Base-by-base conservation (phyloP, 2,797 vertebrate species). In the Trachurus trachurus region DNA sequence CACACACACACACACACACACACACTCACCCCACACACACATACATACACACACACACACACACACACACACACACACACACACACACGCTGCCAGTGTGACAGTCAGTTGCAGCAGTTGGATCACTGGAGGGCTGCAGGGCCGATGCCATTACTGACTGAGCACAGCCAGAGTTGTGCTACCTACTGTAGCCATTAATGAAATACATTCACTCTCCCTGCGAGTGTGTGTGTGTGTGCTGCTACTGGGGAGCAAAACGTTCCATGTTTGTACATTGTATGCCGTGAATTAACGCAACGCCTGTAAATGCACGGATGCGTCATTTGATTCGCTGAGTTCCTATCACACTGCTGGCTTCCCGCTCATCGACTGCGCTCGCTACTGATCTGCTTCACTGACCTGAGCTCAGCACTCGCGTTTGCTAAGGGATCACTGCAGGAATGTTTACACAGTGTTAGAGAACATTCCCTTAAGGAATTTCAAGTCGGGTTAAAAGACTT, bases 141-240 rank as follows among this genome's bases (percentile, higher is more conserved):
- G 82, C 75, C 63, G 47, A 84, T 81, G 80, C 86, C 90, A 93
- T 95, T 94, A 93, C 71, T 83, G 84, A 78, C 52, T 45, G 81
- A 80, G 74, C 84, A 81, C 82, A 83, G 73, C 76, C 83, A 82
- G 78, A 69, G 87, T 66, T 76, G 83, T 81, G 87, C 74, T 71
- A 79, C 80, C 85, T 80, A 80, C 70, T 76, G 70, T 76, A 80
- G 44, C 72, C 76, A 78, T 65, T 91, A 93, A 90, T 94, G 87
- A 84, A 91, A 90, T 85, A 84, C 76, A 84, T 85, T 81, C 71
- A 58, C 63, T 68, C 61, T 77, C 59, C 44, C 52, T 56, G 17
- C 26, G n/a, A 57, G 80, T 78, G 34, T 79, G 31, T 53, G 65
- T 70, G 29, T 65, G 50, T 44, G 62, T 17, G 31, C 44, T 49